phyloP scores from a whole-genome alignment of 1,140 invertebrate species.

The Lanistes nyassanus region DNA sequence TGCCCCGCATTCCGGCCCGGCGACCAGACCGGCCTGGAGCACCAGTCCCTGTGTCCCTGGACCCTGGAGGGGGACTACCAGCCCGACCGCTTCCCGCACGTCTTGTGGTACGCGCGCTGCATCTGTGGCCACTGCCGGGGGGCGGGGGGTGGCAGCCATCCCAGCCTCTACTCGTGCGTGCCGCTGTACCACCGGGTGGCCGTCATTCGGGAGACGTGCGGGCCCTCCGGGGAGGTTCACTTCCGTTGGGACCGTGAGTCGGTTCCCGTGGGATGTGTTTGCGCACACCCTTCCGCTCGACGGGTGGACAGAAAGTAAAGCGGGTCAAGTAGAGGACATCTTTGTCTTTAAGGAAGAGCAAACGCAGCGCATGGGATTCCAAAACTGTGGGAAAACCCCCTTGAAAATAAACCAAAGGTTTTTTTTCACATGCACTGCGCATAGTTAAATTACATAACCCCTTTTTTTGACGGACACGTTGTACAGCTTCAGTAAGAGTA shows the following conservation, averaged over 20 bases:
- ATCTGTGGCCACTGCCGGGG: constrained; percentile 20
- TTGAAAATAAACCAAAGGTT: not conserved
- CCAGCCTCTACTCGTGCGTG: constrained; percentile 1
- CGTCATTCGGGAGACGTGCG: constrained; percentile 20
- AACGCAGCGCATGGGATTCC: not conserved
- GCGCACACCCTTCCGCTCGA: constrained; percentile 13
- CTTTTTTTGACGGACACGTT: not conserved
- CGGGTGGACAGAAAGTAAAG: constrained; percentile 5
- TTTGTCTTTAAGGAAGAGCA: not conserved
- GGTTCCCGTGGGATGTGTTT: constrained; percentile 15
- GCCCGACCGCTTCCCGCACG: constrained; percentile 12
- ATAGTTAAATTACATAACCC: not conserved
- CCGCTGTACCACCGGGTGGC: constrained; percentile 26
- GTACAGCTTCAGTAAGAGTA: no score
- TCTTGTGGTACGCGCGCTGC: constrained; percentile 21
- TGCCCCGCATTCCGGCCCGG: constrained; percentile 16
- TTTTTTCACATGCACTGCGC: not conserved
- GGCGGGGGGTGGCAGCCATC: not conserved
- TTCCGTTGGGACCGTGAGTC: constrained; percentile 27
- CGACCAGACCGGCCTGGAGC: constrained; percentile 6
- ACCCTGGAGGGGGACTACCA: constrained; percentile 26
- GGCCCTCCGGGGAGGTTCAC: constrained; percentile 11
- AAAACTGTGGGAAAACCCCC: not conserved
- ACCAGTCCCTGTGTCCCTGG: constrained; percentile 27
- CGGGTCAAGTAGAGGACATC: not conserved